phyloP scores from a whole-genome alignment of 2,113 vertebrate genomes.

The Ictidomys tridecemlineatus region DNA sequence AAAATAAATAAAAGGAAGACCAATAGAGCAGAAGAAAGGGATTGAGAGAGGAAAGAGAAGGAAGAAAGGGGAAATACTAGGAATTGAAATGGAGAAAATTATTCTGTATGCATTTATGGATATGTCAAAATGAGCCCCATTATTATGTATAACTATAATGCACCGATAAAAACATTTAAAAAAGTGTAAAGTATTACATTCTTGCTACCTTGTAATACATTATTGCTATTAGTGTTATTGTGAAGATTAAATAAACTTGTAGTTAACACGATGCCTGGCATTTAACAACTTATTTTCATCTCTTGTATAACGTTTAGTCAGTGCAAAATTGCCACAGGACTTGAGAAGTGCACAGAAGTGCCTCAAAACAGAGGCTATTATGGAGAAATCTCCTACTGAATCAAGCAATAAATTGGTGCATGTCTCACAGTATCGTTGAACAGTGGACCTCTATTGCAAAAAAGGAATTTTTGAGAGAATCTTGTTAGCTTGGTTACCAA shows the following conservation, averaged over 20 bases:
- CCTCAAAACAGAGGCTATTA: neutral
- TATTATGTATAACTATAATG: too few species aligned
- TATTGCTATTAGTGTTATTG: neutral
- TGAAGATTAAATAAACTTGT: neutral
- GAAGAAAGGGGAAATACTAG: too few species aligned
- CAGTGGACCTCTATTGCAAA: neutral
- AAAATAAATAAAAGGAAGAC: too few species aligned
- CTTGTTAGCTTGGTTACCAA: neutral
- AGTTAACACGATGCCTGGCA: neutral
- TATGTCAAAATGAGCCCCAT: too few species aligned
- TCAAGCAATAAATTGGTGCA: neutral
- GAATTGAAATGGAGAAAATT: too few species aligned
- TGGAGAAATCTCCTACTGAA: neutral
- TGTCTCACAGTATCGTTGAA: neutral
- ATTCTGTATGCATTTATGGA: too few species aligned
- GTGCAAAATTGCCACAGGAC: neutral
- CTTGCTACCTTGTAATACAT: too few species aligned
- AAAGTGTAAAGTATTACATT: too few species aligned
- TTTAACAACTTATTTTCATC: neutral
- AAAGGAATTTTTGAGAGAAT: slow-evolving; percentile 29
- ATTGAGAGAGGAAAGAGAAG: too few species aligned
- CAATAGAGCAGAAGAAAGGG: too few species aligned
- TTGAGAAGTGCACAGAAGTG: neutral
- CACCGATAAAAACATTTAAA: too few species aligned
- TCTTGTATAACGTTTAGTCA: neutral